Base-by-base conservation (phyloP, 64 coral and sea anemone species). In the Trachythela sp. region DNA sequence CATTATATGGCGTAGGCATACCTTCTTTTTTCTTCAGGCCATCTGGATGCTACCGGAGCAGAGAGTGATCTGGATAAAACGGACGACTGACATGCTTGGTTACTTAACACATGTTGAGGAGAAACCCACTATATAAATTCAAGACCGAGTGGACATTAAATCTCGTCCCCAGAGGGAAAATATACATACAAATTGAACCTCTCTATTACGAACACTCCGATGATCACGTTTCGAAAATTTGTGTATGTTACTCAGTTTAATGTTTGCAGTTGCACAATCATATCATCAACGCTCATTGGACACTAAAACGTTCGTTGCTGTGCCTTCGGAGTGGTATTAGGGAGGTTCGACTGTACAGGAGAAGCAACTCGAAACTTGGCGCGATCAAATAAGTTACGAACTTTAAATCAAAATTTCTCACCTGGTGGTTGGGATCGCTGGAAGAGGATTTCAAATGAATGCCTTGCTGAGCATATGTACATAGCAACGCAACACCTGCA, bases 401-500 rank as follows among this genome's bases (percentile, higher is more conserved):
- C n/a, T n/a, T n/a, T n/a, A n/a, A n/a, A n/a, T n/a, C n/a, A n/a
- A n/a, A n/a, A n/a, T n/a, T 50, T 11, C 39, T 35, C 39, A 99
- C 96, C 91, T 95, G 96, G 87, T 99, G 93, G 30, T 51, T 87
- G 5, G 93, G 84, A 58, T 99, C 75, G 15, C 30, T 91, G 52
- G 91, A 91, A 1, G 91, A 93, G 83, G 89, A 39, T 39, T 91
- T 93, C 17, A 99, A 40, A 50, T 99, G 96, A 89, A 99, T 85
- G 58, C 84, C 92, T 87, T 92, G 91, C 84, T 99, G 93, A 38
- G 93, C 89, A 85, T 88, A 93, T 31, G 76, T 92, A 71, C 93
- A 92, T 13, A 99, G 71, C 48, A 94, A 77, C 33, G 93, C 91
- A 34, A 99, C 88, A 87, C 94, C 94, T 97, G 70, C 2, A 84